Evolutionary conservation across 1,140 invertebrate species (phyloP), one percentile per base, ranked within the genome.

Genomic region (Bathynomus jamesi): DNA sequence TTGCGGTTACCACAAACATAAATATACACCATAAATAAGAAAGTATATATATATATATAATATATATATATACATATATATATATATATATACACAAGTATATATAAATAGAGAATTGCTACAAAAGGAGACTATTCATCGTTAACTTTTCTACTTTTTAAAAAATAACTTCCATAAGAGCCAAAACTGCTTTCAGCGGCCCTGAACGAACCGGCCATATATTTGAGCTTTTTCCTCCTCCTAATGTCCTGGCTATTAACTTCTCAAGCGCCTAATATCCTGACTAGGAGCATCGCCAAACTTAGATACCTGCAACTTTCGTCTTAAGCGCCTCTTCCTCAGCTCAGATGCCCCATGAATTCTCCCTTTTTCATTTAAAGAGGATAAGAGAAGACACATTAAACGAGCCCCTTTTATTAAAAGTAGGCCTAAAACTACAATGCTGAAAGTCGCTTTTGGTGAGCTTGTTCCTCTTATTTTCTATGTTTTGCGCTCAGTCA

Each of bases 211-310:
- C 40, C 40, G 40, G 40, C 40, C 40, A 53, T 53, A 53, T 53
- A 53, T 53, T 53, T 53, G 40, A 53, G 40, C 40, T 21, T 53
- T 53, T 53, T 53, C 21, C 11, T 53, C 11, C 40, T 53, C 40
- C 11, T 53, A 53, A 53, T 53, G 40, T 53, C 40, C 11, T 53
- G 40, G 40, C 40, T 53, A 53, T 53, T 53, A 53, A 53, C 40
- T 53, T 53, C 40, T 53, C 40, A 53, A 53, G 40, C 40, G 40
- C 40, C 40, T 53, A 53, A 53, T 53, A 53, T 53, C 40, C 40
- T 53, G 40, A 53, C 40, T 53, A 53, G 40, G 5, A 53, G 40
- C 40, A 17, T 53, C 40, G 40, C 40, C 21, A 53, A 53, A 53
- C 40, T 53, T 53, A 53, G 40, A 21, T 53, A 53, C 40, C 40